Evolutionary conservation across 2,797 vertebrate genomes (phyloP).

Genomic region (Ctenochaetus hawaiiensis): DNA sequence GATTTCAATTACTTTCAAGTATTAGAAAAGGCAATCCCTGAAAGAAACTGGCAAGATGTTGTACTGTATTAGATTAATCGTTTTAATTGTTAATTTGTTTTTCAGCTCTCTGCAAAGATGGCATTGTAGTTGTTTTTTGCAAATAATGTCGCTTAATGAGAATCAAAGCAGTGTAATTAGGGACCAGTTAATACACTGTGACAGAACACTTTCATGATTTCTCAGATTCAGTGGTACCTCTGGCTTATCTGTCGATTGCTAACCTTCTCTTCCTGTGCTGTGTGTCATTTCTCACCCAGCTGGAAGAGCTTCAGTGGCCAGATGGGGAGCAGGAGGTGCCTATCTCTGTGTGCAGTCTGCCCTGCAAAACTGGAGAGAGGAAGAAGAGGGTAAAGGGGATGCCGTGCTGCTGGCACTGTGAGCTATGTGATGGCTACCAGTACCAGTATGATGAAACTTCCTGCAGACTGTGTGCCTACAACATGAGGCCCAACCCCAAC

Average conservation of each 20-base stretch:
- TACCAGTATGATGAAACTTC: conserved; percentile 96
- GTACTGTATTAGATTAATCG: conserved; percentile 34
- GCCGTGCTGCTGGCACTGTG: conserved; percentile 98
- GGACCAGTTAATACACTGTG: conserved; percentile 6
- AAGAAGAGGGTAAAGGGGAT: conserved; percentile 98
- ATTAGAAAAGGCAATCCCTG: conserved; percentile 68
- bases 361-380: conserved; percentile 94
- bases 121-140: conserved; percentile 12
- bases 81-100: conserved; percentile 12
- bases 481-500: conserved; percentile 94
- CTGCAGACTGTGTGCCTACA: conserved; percentile 93
- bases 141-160: neutral
- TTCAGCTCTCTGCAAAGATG: conserved; percentile 14
- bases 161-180: neutral
- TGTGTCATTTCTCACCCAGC: conserved; percentile 82
- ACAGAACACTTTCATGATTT: neutral
- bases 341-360: conserved; percentile 93
- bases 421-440: conserved; percentile 96
- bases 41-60: conserved; percentile 57
- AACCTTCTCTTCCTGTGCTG: conserved; percentile 33
- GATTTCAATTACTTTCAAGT: conserved; percentile 78
- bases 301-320: conserved; percentile 97
- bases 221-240: conserved; percentile 18
- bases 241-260: conserved; percentile 36
- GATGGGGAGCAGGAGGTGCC: conserved; percentile 90